Evolutionary conservation across 2,797 vertebrate genomes (phyloP).

Genomic region (Apodemus agrarius): DNA sequence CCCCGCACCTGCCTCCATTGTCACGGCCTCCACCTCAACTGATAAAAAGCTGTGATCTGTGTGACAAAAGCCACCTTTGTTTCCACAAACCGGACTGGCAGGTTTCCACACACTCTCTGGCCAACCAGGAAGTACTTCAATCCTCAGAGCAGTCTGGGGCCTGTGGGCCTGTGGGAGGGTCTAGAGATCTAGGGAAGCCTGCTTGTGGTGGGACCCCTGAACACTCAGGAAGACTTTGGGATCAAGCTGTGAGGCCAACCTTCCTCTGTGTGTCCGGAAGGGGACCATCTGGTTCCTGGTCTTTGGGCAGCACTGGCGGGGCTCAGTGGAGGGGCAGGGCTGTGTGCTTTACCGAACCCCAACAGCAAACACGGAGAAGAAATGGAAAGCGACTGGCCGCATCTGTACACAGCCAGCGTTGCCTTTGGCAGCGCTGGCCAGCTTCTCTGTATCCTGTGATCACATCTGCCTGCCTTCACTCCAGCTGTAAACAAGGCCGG

Average conservation of each 20-base stretch:
- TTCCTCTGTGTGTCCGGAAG: neutral
- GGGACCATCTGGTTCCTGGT: neutral
- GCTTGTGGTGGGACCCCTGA: too few species aligned
- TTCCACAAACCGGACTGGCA: slow-evolving; percentile 78
- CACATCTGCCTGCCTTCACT: neutral
- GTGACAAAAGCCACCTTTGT: slow-evolving; percentile 75
- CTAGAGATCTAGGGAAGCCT: neutral
- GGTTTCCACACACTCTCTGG: slow-evolving; percentile 77
- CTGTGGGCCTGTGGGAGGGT: neutral
- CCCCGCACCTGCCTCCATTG: neutral
- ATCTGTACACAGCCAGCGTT: neutral
- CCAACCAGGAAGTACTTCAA: slow-evolving; percentile 66
- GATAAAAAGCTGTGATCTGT: slow-evolving; percentile 62
- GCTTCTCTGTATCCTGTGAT: neutral
- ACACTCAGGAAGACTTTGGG: neutral
- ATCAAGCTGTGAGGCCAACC: neutral
- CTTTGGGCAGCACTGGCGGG: neutral
- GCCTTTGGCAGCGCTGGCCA: neutral
- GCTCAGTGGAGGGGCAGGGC: neutral
- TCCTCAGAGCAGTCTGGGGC: neutral
- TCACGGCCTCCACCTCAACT: slow-evolving; percentile 10
- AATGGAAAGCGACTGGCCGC: neutral
- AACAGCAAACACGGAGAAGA: neutral
- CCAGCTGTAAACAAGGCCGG: neutral
- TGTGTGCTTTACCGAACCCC: neutral